Evolutionary conservation across 2,888 invertebrate species (phyloP), one percentile per base, ranked within the genome.

Genomic region (Carcina quercana): DNA sequence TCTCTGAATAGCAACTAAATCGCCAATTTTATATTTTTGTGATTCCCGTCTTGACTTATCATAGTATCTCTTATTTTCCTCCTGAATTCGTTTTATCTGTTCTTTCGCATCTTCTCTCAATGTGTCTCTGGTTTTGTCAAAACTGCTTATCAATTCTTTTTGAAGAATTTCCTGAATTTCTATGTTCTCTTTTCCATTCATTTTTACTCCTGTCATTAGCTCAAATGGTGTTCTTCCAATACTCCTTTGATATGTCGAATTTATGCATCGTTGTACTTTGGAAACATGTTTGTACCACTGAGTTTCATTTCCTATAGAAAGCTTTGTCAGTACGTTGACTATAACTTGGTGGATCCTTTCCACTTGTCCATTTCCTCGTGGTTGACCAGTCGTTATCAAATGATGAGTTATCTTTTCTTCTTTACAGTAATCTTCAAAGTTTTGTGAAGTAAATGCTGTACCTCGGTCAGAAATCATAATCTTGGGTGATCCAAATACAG

Each of bases 1-100:
- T 4, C 42, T 32, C 15, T 49, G 45, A 13, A 53, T 50, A 10
- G 51, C 53, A 1, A 51, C 48, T 13, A 47, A 12, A 28, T 52
- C 45, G 5, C 47, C 46, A 8, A 27, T 22, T 2, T 45, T 27
- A 25, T 50, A 50, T 2, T 26, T 5, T 1, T 13, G 15, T 14
- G 34, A 32, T 19, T 35, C 27, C 15, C 45, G 50, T 25, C 49
- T 36, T 10, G 38, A 48, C 11, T 27, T 45, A 33, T 48, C 42
- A 11, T 5, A 22, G 10, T 11, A 5, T 10, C 10, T 22, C 11
- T 11, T 7, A 10, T 22, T 22, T n/a, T 22, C 22, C 2, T 3
- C 10, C 10, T 22, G 22, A 10, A 22, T 22, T 5, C 11, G 8
- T n/a, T 22, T n/a, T 7, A 3, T 22, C 5, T 10, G 5, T 22